phyloP scores from a whole-genome alignment of 2,888 invertebrate genomes.

The Colostygia pectinataria region DNA sequence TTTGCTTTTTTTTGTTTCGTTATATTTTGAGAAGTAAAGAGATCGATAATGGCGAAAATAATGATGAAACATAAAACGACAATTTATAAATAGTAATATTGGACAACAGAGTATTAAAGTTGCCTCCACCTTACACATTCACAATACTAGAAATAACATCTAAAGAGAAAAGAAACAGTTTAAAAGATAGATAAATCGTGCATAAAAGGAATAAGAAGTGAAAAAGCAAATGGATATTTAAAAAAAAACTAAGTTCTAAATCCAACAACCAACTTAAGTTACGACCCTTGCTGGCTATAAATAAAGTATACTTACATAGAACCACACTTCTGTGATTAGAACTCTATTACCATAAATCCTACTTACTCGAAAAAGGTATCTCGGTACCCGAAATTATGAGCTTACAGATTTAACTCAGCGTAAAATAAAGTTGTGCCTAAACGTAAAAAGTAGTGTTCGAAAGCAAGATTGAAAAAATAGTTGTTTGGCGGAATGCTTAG shows the following conservation, averaged over 20 bases:
- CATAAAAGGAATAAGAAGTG: conserved; percentile 15
- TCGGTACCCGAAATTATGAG: no score
- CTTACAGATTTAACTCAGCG: no score
- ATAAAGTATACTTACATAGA: no score
- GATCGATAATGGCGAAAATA: conserved; percentile 11
- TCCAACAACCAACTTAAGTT: conserved; percentile 10
- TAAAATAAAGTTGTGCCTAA: neutral
- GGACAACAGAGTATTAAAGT: conserved; percentile 32
- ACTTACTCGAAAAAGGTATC: no score
- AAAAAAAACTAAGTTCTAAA: conserved; percentile 2
- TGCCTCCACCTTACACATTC: conserved; percentile 41
- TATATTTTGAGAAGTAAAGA: conserved; percentile 5
- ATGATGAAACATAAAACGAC: conserved; percentile 1
- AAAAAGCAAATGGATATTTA: conserved; percentile 18
- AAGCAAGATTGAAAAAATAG: neutral
- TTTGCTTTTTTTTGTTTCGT: no score
- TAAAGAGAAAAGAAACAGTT: conserved; percentile 24
- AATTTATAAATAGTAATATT: conserved; percentile 4
- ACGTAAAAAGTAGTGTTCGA: neutral
- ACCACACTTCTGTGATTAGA: no score
- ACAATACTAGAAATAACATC: conserved; percentile 20
- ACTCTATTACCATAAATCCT: no score
- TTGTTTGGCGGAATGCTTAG: no score
- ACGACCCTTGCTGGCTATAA: no score
- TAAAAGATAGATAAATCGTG: conserved; percentile 25